A percentile compares a stretch with the other conserved stretches of the same genome.
phyloP scores from a whole-genome alignment of 2,797 vertebrate genomes.

The Argentina silus region DNA sequence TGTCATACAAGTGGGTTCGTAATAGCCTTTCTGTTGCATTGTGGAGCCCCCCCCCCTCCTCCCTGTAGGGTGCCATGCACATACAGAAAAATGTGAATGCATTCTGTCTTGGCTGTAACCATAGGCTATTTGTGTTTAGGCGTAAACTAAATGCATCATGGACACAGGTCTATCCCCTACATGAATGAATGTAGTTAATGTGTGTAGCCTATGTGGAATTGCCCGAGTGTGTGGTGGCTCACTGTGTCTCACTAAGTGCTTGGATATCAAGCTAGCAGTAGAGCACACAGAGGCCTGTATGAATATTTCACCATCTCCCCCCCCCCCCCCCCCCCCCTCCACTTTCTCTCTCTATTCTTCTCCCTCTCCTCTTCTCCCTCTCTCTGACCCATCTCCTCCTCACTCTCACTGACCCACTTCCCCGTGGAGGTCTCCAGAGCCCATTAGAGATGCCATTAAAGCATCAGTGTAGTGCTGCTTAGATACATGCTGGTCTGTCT shows the following conservation, averaged over 20 bases:
- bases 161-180: background rate
- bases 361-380: conserved; percentile 23
- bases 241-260: conserved; percentile 18
- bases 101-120: no score
- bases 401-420: conserved; percentile 46
- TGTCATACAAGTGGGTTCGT: no score
- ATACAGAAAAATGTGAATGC: no score
- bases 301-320: conserved; percentile 67
- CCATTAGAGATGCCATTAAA: conserved; percentile 57
- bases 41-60: no score
- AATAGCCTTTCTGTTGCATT: no score
- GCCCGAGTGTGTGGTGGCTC: background rate
- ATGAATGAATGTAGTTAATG: background rate
- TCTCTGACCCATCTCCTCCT: conserved; percentile 56
- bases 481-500: conserved; percentile 37
- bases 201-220: background rate
- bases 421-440: conserved; percentile 46
- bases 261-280: conserved; percentile 33
- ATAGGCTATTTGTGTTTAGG: no score
- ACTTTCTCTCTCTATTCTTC: conserved; percentile 40
- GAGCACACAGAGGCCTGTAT: conserved; percentile 54
- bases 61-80: no score
- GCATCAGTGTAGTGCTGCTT: conserved; percentile 36
- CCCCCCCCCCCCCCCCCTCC: conserved; percentile 25
- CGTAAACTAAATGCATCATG: background rate